Conservation (phyloP, 2,113 vertebrate species). For the Urocynchramus pylzowi region DNA sequence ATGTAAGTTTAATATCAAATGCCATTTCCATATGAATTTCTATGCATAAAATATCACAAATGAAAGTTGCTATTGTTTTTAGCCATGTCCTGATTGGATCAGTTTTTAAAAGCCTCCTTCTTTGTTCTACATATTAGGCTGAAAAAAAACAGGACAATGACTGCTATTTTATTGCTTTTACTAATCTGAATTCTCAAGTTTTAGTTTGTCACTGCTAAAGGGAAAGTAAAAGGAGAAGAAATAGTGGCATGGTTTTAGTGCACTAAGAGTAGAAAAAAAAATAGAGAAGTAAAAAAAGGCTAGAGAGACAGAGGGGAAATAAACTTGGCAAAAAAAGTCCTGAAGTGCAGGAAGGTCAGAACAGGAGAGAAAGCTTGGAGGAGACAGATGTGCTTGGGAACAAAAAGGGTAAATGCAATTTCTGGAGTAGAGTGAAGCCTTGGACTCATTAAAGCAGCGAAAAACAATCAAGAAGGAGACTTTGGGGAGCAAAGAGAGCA, state of each 20-base stretch:
- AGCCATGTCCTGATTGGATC: background rate
- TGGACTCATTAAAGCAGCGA: conserved; percentile 51
- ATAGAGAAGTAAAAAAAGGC: background rate
- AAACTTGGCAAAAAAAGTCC: conserved; percentile 24
- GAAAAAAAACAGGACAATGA: background rate
- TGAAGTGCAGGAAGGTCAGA: conserved; percentile 44
- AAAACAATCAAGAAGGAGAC: conserved; percentile 57
- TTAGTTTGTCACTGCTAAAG: background rate
- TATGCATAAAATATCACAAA: background rate
- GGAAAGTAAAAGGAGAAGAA: background rate
- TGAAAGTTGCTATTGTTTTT: background rate
- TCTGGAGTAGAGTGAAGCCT: conserved; percentile 34
- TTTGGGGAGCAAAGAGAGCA: conserved; percentile 51
- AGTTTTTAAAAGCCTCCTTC: background rate
- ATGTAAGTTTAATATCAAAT: background rate
- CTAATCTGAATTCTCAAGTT: background rate
- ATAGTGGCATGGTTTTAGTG: background rate
- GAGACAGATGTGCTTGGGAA: conserved; percentile 57
- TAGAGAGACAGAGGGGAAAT: conserved; percentile 21
- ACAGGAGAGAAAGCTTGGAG: conserved; percentile 43
- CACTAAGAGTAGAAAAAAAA: background rate
- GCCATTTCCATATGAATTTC: background rate
- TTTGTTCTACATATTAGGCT: background rate
- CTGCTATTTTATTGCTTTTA: background rate
- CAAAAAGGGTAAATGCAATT: conserved; percentile 34